Conservation (phyloP, 2,113 vertebrate genomes). For the Channa argus region DNA sequence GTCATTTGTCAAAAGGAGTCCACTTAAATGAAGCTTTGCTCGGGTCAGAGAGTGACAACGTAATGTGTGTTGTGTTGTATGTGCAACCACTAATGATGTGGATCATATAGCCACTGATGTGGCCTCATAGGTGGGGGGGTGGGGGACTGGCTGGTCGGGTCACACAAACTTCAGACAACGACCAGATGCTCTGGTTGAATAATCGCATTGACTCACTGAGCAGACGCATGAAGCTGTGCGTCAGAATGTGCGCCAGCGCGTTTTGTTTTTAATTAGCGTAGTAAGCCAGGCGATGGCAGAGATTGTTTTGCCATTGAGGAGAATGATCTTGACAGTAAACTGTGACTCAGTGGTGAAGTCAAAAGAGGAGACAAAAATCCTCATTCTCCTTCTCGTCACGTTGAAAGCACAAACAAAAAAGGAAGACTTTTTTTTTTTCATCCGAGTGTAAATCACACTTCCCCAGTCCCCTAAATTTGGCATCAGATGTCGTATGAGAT, state of each 20-base stretch:
- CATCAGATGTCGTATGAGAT: background rate
- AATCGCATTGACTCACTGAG: slow-evolving; percentile 67
- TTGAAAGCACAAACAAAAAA: slow-evolving; percentile 19
- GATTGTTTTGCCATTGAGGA: slow-evolving; percentile 46
- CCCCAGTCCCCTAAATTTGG: background rate
- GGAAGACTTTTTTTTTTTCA: background rate
- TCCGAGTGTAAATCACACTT: background rate
- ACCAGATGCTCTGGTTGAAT: slow-evolving; percentile 68
- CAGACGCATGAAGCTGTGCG: slow-evolving; percentile 27
- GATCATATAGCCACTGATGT: slow-evolving; percentile 64
- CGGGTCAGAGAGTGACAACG: slow-evolving; percentile 59
- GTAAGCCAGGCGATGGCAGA: slow-evolving; percentile 41
- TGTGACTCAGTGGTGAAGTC: slow-evolving; percentile 49
- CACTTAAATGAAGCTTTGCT: slow-evolving; percentile 26
- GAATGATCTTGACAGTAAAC: slow-evolving; percentile 34
- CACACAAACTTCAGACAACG: slow-evolving; percentile 57
- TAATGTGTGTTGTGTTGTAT: slow-evolving; percentile 37
- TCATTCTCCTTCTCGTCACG: slow-evolving; percentile 5
- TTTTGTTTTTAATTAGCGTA: slow-evolving; percentile 62
- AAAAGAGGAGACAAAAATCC: slow-evolving; percentile 15
- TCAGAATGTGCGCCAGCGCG: slow-evolving; percentile 35
- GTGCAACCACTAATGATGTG: slow-evolving; percentile 57
- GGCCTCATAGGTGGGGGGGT: background rate
- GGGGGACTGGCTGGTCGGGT: background rate
- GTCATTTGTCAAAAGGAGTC: slow-evolving; percentile 49